A percentile compares a stretch with the other conserved stretches of the same genome.
Evolutionary conservation across 1,140 invertebrate genomes (phyloP).

Genomic region (Batillaria attramentaria): DNA sequence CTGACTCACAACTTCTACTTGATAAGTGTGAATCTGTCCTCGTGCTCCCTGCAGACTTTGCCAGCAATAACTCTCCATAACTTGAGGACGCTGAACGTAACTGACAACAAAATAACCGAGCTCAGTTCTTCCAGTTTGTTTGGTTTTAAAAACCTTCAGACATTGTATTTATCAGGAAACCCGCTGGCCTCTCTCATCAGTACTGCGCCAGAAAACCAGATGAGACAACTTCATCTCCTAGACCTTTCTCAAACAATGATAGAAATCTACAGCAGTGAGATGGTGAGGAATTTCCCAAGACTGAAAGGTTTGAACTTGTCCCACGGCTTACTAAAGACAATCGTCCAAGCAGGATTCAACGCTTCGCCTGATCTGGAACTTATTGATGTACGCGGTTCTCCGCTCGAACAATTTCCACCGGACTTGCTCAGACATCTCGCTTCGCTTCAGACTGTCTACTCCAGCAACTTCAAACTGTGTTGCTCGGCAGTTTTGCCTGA

Average conservation of each 20-base stretch:
- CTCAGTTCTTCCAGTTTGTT: background rate
- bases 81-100: background rate
- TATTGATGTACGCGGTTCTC: too few relatives aligned
- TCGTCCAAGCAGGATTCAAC: too few relatives aligned
- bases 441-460: too few relatives aligned
- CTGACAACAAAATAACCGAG: background rate
- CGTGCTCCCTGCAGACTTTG: background rate
- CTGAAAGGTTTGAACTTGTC: background rate
- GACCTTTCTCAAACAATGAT: background rate
- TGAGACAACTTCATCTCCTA: background rate
- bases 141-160: background rate
- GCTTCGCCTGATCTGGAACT: too few relatives aligned
- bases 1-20: background rate
- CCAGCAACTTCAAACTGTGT: constrained; percentile 18
- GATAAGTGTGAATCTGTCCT: background rate
- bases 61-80: background rate
- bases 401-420: too few relatives aligned
- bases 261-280: background rate
- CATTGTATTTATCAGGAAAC: background rate
- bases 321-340: too few relatives aligned
- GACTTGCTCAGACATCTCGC: too few relatives aligned
- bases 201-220: background rate
- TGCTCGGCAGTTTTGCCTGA: background rate
- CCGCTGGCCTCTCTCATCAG: background rate
- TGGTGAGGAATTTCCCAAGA: background rate